A percentile compares a stretch with the other conserved stretches of the same genome.
Conservation (phyloP, 2,113 vertebrate genomes). For the Lophius piscatorius region DNA sequence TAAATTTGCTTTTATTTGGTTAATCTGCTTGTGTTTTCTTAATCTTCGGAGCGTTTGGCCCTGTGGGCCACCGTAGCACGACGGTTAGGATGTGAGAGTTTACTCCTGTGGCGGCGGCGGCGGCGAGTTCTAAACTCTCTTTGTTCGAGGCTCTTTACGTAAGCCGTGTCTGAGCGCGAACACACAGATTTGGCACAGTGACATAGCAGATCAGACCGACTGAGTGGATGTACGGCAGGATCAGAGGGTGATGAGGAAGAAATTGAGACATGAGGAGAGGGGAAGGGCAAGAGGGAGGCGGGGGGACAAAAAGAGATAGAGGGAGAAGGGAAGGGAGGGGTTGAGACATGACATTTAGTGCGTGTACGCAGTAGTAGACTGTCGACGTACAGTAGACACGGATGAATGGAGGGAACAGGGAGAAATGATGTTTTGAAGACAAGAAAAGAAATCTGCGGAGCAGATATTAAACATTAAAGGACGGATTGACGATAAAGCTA, state of each 20-base stretch:
- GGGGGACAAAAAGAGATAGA: slow-evolving; percentile 7
- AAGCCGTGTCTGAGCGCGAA: slow-evolving; percentile 29
- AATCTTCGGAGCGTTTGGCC: too few species aligned
- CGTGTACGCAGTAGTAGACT: too few species aligned
- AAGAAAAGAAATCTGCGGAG: background rate
- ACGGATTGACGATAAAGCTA: too few species aligned
- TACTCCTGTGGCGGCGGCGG: too few species aligned
- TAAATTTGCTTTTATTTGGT: too few species aligned
- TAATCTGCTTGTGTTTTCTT: too few species aligned
- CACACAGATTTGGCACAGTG: slow-evolving; percentile 60
- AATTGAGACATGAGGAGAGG: slow-evolving; percentile 27
- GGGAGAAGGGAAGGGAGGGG: slow-evolving; percentile 9
- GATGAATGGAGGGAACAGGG: background rate
- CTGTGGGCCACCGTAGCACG: too few species aligned
- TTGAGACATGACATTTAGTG: slow-evolving; percentile 5
- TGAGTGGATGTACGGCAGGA: slow-evolving; percentile 64
- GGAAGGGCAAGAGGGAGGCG: background rate
- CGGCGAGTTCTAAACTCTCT: slow-evolving; percentile 22
- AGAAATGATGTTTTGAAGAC: slow-evolving; percentile 2
- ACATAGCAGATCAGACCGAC: slow-evolving; percentile 68
- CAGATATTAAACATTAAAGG: too few species aligned
- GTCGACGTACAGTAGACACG: too few species aligned
- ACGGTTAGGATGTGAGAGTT: too few species aligned
- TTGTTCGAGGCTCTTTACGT: slow-evolving; percentile 59
- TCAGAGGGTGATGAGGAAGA: slow-evolving; percentile 55